Base-by-base conservation (phyloP, 1,140 invertebrate species). In the Berghia stephanieae region DNA sequence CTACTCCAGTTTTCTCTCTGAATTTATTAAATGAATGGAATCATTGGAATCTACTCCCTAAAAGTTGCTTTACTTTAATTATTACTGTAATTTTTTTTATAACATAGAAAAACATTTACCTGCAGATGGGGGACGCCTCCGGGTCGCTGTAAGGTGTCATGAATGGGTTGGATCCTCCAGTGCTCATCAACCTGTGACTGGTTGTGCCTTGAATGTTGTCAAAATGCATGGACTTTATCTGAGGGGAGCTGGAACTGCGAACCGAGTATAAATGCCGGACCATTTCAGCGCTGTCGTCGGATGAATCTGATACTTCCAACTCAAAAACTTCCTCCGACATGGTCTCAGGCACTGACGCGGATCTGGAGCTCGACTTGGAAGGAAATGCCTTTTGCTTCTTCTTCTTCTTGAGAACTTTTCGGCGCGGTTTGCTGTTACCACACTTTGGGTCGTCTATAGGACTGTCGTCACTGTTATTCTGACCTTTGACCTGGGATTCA, bases 61-160 rank as follows among this genome's bases (percentile, higher is more conserved):
- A n/a, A n/a, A n/a, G n/a, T n/a, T n/a, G n/a, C n/a, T n/a, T n/a
- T n/a, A n/a, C n/a, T n/a, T n/a, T n/a, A n/a, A n/a, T n/a, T n/a
- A n/a, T n/a, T n/a, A n/a, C n/a, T n/a, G n/a, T n/a, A n/a, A n/a
- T n/a, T n/a, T n/a, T n/a, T n/a, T n/a, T n/a, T n/a, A n/a, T n/a
- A n/a, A n/a, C n/a, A n/a, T n/a, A n/a, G n/a, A n/a, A n/a, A n/a
- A 40, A 21, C 38, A 80, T 91, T 91, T 87, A 94, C 94, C 93
- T 93, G 76, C 89, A 87, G 81, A 90, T 86, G 31, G 92, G 92
- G 24, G 93, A 93, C 36, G 95, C 90, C 90, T 98, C 96, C 0
- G 94, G 95, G 83, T 98, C 96, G 87, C 96, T 97, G 87, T 96
- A 97, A 88, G 97, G 97, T 86, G 96, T 94, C 77, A 94, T 86